Evolutionary conservation across 2,113 vertebrate species (phyloP).

Genomic region (Upupa epops): DNA sequence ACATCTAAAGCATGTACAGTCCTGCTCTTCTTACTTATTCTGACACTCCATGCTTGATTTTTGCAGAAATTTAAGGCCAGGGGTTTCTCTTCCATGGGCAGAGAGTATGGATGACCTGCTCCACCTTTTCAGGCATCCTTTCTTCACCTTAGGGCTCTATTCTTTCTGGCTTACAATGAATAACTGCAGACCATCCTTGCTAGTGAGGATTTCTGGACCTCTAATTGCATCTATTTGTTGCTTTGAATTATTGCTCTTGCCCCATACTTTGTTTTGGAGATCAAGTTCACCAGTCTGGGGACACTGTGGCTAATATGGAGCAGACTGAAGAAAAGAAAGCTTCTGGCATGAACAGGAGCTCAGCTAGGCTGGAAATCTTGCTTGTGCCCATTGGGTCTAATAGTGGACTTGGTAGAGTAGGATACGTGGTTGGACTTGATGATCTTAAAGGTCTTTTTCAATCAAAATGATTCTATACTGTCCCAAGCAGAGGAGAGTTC

Average conservation of each 20-base stretch:
- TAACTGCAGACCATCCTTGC: not conserved
- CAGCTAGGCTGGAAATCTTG: not conserved
- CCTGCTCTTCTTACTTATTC: not conserved
- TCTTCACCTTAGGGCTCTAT: not conserved
- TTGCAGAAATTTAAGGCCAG: not conserved
- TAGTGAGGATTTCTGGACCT: not conserved
- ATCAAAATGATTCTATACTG: not conserved
- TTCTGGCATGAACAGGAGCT: rapidly evolving
- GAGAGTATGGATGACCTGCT: not conserved
- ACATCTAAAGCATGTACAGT: rapidly evolving
- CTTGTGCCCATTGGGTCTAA: not conserved
- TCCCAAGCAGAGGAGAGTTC: not conserved
- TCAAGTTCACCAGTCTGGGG: not conserved
- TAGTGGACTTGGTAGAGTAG: no score
- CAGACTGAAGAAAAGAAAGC: not conserved
- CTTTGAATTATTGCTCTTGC: not conserved
- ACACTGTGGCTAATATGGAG: not conserved
- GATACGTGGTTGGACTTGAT: no score
- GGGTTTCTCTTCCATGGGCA: not conserved
- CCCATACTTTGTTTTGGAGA: not conserved
- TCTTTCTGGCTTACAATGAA: not conserved
- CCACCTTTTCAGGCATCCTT: not conserved
- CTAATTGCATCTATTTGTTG: not conserved
- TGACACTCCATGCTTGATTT: not conserved
- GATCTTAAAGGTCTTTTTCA: no score